phyloP scores from a whole-genome alignment of 2,797 vertebrate species.

The Glossophaga mutica region DNA sequence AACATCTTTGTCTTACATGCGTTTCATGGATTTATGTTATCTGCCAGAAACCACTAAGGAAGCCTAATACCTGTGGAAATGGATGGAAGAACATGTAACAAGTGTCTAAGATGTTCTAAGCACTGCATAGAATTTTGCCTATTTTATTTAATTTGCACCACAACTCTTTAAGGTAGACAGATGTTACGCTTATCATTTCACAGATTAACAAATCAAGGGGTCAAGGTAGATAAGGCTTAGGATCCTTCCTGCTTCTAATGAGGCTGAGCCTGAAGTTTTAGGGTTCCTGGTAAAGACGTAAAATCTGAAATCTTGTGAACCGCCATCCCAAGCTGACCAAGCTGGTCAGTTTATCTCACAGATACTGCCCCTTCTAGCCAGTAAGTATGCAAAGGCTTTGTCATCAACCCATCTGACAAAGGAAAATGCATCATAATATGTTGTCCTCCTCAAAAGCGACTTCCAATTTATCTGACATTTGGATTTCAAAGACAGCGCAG shows the following conservation, averaged over 20 bases:
- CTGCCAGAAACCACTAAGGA: not conserved
- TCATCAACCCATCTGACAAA: not conserved
- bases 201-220: conserved; percentile 23
- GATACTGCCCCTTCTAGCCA: not conserved
- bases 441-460: conserved; percentile 37
- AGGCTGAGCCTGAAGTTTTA: not conserved
- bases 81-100: not conserved
- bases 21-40: not conserved
- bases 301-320: conserved; percentile 28
- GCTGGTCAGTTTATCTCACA: conserved; percentile 43
- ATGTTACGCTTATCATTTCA: not conserved
- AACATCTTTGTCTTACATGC: not conserved
- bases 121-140: not conserved
- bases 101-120: not conserved
- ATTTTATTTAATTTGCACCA: not conserved
- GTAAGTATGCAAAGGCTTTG: conserved; percentile 38
- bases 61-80: not conserved
- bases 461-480: conserved; percentile 55
- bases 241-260: not conserved
- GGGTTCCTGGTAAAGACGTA: not conserved
- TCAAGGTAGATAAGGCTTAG: conserved; percentile 6
- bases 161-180: not conserved
- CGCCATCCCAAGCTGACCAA: not conserved
- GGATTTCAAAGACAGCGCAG: conserved; percentile 57
- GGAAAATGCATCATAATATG: not conserved